These are phyloP conservation scores for Apis florea DNA, from an alignment of 1,140 invertebrate species.

Conservation along the genomic window DNA sequence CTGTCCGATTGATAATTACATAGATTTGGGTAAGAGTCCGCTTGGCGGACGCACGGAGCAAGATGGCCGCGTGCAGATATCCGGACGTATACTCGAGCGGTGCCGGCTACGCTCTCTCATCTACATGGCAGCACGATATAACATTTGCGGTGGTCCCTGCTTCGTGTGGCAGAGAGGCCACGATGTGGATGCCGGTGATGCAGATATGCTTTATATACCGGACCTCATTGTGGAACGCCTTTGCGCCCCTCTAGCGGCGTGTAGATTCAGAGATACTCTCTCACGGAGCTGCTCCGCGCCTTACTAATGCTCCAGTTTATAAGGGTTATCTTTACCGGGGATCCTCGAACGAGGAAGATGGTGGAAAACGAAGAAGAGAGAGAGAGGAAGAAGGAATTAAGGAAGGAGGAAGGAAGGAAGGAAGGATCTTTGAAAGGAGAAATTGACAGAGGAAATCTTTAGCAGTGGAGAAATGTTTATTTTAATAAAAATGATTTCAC, in stretches of 20 bases:
- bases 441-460: not conserved
- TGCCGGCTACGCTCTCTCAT: conserved; percentile 55
- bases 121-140: conserved; percentile 58
- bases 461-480: not conserved
- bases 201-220: conserved; percentile 65
- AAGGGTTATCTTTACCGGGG: conserved; percentile 74
- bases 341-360: conserved; percentile 39
- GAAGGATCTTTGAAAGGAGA: not conserved
- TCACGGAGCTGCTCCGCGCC: conserved; percentile 66
- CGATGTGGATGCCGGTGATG: conserved; percentile 51
- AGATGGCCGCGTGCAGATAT: conserved; percentile 55
- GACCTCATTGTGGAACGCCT: conserved; percentile 64
- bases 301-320: conserved; percentile 79
- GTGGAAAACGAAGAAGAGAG: not conserved
- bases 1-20: conserved; percentile 56
- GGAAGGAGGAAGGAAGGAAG: not conserved
- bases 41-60: conserved; percentile 26
- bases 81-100: conserved; percentile 47
- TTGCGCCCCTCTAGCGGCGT: conserved; percentile 59
- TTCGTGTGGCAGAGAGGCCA: conserved; percentile 47
- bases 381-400: not conserved
- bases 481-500: too few species aligned
- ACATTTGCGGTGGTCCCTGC: conserved; percentile 59
- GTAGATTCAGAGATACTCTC: conserved; percentile 64
- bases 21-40: conserved; percentile 48